Percentiles rank a stretch among this genome's conserved stretches.
Conservation (phyloP, 30 jellyfish, hydroid and myxozoan genomes). For the Cassiopea xamachana region DNA sequence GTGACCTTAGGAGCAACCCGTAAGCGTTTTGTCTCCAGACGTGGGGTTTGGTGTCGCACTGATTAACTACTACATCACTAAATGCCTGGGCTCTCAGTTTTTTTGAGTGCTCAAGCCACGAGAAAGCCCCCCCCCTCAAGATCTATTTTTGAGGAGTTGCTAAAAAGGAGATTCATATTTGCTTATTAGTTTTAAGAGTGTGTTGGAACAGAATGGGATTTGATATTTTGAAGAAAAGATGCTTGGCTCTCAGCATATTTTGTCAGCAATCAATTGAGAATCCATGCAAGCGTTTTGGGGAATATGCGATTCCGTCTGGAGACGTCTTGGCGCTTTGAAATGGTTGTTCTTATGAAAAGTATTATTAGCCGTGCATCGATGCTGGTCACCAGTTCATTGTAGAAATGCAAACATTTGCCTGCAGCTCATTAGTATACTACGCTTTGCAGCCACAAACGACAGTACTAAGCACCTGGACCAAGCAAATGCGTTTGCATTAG, state of each 20-base stretch:
- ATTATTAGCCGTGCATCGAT: not conserved
- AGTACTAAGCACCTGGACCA: too few relatives aligned
- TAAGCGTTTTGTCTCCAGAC: not conserved
- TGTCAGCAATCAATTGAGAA: not conserved
- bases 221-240: too few relatives aligned
- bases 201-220: too few relatives aligned
- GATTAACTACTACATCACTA: not conserved
- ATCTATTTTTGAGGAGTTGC: too few relatives aligned
- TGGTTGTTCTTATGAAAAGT: not conserved
- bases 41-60: not conserved
- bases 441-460: too few relatives aligned
- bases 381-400: not conserved
- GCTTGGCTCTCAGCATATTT: too few relatives aligned
- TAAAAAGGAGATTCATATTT: too few relatives aligned
- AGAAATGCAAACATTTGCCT: too few relatives aligned
- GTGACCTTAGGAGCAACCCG: slow-evolving; percentile 10
- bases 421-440: too few relatives aligned
- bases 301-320: not conserved
- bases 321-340: not conserved
- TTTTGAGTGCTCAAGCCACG: not conserved
- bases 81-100: not conserved
- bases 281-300: not conserved
- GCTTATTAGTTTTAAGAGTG: too few relatives aligned
- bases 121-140: too few relatives aligned
- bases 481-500: not conserved